phyloP scores from a whole-genome alignment of 1,140 invertebrate species.

The Hirudo medicinalis region DNA sequence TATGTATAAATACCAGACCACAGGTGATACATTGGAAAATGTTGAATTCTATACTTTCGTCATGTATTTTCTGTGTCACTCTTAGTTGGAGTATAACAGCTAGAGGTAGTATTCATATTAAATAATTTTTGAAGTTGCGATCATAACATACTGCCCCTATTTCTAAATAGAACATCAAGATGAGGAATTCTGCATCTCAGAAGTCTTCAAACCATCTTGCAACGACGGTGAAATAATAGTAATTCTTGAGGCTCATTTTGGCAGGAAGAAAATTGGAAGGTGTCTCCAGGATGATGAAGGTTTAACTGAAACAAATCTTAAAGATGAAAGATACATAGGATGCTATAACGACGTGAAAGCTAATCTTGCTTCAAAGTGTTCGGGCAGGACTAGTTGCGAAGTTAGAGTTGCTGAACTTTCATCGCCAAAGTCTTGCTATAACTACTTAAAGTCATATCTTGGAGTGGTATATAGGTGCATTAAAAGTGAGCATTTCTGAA shows the following conservation, averaged over 20 bases:
- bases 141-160: no score
- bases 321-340: slow-evolving; percentile 6
- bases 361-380: slow-evolving; percentile 18
- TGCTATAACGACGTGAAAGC: slow-evolving; percentile 16
- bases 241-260: background rate
- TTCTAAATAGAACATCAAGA: no score
- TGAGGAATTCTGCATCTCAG: slow-evolving; percentile 7
- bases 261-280: background rate
- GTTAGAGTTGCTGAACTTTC: slow-evolving; percentile 12
- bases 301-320: no score
- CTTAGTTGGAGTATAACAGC: no score
- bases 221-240: background rate
- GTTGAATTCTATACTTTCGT: no score
- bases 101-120: no score
- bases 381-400: slow-evolving; percentile 12
- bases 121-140: no score
- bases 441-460: background rate
- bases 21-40: no score
- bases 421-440: background rate
- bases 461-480: background rate
- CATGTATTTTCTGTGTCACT: no score
- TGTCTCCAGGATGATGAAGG: background rate
- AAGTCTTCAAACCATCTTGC: background rate
- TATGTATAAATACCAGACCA: no score
- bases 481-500: background rate